phyloP scores from a whole-genome alignment of 2,113 vertebrate genomes.

The Oreotragus oreotragus region DNA sequence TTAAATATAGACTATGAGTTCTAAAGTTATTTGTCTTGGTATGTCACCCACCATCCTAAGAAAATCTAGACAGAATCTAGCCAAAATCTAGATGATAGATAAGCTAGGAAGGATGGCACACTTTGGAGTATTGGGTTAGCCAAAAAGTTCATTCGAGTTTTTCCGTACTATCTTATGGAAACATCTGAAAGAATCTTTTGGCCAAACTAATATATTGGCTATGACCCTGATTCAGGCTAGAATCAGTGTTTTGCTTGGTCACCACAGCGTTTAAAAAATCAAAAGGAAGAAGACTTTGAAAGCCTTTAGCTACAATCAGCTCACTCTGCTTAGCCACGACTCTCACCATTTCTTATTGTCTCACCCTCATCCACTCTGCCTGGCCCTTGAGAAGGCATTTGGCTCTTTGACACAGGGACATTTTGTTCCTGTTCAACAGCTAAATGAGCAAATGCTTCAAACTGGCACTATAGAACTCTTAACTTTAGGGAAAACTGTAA shows the following conservation, averaged over 20 bases:
- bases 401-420: neutral
- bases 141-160: neutral
- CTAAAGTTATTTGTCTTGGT: neutral
- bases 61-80: neutral
- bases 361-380: neutral
- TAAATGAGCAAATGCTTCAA: neutral
- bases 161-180: neutral
- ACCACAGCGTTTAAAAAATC: neutral
- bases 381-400: neutral
- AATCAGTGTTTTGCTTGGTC: neutral
- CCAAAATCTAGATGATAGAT: neutral
- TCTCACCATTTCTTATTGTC: neutral
- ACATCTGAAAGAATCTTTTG: neutral
- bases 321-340: neutral
- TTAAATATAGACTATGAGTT: neutral
- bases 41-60: neutral
- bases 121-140: neutral
- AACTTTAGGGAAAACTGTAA: neutral
- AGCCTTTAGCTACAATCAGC: neutral
- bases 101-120: neutral
- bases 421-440: neutral
- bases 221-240: neutral
- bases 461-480: neutral
- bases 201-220: neutral
- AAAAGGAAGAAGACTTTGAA: neutral